Percentiles rank a stretch among this genome's conserved stretches.
These are phyloP conservation scores for Amblyjoppa proteus DNA, from an alignment of 2,888 invertebrate genomes.

Conservation along the genomic window DNA sequence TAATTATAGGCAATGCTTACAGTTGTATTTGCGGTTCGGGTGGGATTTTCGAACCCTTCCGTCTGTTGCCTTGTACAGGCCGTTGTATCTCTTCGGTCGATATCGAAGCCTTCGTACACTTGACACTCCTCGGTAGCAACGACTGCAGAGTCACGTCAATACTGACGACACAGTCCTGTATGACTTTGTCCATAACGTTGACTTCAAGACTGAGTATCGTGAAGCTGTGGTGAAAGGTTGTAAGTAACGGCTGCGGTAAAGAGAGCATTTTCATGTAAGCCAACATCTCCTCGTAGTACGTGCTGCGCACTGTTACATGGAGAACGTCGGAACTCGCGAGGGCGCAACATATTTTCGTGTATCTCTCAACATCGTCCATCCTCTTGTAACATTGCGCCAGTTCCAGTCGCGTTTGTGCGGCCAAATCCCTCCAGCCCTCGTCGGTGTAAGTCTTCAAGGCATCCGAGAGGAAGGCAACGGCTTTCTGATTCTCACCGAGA, in stretches of 20 bases:
- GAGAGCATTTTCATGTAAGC: slow-evolving; percentile 87
- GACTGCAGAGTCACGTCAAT: slow-evolving; percentile 87
- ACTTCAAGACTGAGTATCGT: slow-evolving; percentile 86
- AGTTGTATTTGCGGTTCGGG: slow-evolving; percentile 84
- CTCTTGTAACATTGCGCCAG: slow-evolving; percentile 94
- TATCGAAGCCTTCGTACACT: slow-evolving; percentile 88
- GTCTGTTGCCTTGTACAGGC: slow-evolving; percentile 83
- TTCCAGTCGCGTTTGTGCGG: slow-evolving; percentile 93
- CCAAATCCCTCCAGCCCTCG: slow-evolving; percentile 95
- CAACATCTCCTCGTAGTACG: slow-evolving; percentile 94
- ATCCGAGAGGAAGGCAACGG: slow-evolving; percentile 95
- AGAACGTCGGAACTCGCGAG: slow-evolving; percentile 92
- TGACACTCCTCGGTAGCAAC: slow-evolving; percentile 89
- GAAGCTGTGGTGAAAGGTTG: slow-evolving; percentile 87
- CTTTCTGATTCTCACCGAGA: slow-evolving; percentile 94
- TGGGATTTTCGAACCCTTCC: slow-evolving; percentile 85
- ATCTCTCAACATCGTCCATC: slow-evolving; percentile 92
- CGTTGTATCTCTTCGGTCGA: slow-evolving; percentile 88
- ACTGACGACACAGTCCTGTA: slow-evolving; percentile 87
- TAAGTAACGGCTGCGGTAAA: slow-evolving; percentile 85
- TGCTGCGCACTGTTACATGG: slow-evolving; percentile 90
- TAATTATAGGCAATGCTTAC: slow-evolving; percentile 73
- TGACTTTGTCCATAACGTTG: slow-evolving; percentile 86
- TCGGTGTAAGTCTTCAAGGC: slow-evolving; percentile 94
- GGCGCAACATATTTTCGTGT: slow-evolving; percentile 92